Conservation (phyloP, 2,888 invertebrate genomes). For the Orthosia incerta region DNA sequence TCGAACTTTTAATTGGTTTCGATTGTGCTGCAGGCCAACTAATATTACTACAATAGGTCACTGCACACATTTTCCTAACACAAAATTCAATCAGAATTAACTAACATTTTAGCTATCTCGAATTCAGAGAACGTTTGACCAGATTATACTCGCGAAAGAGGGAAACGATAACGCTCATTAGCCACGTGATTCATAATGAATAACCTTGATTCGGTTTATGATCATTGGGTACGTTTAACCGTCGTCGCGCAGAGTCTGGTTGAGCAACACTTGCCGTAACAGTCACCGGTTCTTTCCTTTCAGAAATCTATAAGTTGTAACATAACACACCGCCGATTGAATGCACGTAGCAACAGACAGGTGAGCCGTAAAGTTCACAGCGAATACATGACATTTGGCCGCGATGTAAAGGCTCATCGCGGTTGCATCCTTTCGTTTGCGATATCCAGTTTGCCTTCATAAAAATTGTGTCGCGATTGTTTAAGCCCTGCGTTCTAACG, state of each 20-base stretch:
- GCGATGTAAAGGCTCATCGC: conserved; percentile 74
- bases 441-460: conserved; percentile 84
- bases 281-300: conserved; percentile 69
- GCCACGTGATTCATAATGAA: conserved; percentile 74
- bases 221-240: conserved; percentile 70
- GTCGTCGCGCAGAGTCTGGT: conserved; percentile 68
- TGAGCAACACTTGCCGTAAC: conserved; percentile 77
- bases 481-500: conserved; percentile 63
- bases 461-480: conserved; percentile 81
- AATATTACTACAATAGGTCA: conserved; percentile 76
- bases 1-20: conserved; percentile 81
- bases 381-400: conserved; percentile 84
- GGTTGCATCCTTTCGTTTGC: conserved; percentile 85
- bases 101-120: conserved; percentile 14
- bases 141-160: conserved; percentile 51
- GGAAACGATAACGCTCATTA: conserved; percentile 72
- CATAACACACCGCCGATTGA: conserved; percentile 65
- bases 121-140: conserved; percentile 7
- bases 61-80: conserved; percentile 68
- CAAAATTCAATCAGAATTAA: conserved; percentile 45
- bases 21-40: conserved; percentile 70
- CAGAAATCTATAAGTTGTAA: conserved; percentile 67
- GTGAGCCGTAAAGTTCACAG: conserved; percentile 79
- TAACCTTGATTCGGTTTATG: conserved; percentile 77
- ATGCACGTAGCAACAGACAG: conserved; percentile 59